These are phyloP conservation scores for Pholis gunnellus DNA, from an alignment of 2,113 vertebrate species.

Conservation along the genomic window DNA sequence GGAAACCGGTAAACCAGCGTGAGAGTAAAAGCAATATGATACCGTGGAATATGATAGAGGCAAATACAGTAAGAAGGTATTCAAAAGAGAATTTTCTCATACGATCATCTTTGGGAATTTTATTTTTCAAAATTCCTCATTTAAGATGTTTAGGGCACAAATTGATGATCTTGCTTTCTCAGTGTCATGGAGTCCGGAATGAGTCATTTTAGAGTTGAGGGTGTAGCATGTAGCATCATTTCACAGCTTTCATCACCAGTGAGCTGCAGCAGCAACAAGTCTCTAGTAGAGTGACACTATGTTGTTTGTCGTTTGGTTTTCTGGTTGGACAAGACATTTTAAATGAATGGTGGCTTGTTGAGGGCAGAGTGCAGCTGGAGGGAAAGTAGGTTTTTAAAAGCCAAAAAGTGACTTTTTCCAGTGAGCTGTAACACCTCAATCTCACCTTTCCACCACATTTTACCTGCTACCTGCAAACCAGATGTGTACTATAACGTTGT, in stretches of 20 bases:
- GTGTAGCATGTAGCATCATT: not conserved
- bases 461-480: constrained; percentile 3
- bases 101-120: not conserved
- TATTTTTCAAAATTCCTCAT: no score
- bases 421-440: not conserved
- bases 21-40: constrained; percentile 27
- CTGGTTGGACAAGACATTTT: constrained; percentile 25
- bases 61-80: not conserved
- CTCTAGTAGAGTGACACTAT: not conserved
- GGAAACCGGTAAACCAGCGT: constrained; percentile 28
- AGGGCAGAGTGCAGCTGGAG: not conserved
- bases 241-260: constrained; percentile 13
- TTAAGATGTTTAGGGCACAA: not conserved
- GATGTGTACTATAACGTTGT: not conserved
- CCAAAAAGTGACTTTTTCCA: not conserved
- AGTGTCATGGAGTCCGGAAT: not conserved
- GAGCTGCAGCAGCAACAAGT: not conserved
- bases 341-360: not conserved
- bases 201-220: not conserved
- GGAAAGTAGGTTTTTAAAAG: not conserved
- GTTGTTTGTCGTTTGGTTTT: constrained; percentile 29
- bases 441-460: not conserved
- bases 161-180: not conserved
- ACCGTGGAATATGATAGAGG: not conserved
- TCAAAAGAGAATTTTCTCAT: not conserved